Percentiles rank a stretch among this genome's conserved stretches.
Conservation (phyloP, 2,113 vertebrate genomes). For the Calonectris borealis region DNA sequence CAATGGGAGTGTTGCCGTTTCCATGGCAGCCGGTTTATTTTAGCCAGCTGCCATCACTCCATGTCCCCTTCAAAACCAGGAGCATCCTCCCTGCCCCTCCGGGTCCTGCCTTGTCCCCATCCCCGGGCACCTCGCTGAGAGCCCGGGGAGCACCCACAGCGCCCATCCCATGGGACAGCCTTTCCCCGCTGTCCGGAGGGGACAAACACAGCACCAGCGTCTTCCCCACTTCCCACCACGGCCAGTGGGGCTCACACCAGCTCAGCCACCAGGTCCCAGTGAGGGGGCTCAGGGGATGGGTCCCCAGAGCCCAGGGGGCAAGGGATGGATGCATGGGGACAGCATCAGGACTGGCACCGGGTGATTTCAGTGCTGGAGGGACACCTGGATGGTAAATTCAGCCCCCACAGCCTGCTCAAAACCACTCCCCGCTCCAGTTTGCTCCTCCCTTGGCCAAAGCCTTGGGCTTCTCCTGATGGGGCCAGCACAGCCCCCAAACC, state of each 20-base stretch:
- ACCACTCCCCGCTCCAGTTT: rapidly evolving
- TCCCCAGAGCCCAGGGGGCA: neutral
- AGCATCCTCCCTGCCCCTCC: neutral
- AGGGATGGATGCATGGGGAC: neutral
- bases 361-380: neutral
- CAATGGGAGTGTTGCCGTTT: neutral
- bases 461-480: neutral
- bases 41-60: neutral
- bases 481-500: neutral
- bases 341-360: neutral
- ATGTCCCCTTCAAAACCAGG: neutral
- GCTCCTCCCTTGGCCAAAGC: neutral
- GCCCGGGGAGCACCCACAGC: neutral
- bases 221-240: neutral
- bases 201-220: neutral
- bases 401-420: neutral
- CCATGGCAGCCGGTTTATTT: neutral
- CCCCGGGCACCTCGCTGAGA: neutral
- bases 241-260: neutral
- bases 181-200: neutral
- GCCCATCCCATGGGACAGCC: neutral
- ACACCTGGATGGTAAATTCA: neutral
- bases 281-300: neutral
- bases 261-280: neutral
- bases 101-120: neutral